These are phyloP conservation scores for Tetrao urogallus DNA, from an alignment of 2,113 vertebrate genomes.

Conservation along the genomic window DNA sequence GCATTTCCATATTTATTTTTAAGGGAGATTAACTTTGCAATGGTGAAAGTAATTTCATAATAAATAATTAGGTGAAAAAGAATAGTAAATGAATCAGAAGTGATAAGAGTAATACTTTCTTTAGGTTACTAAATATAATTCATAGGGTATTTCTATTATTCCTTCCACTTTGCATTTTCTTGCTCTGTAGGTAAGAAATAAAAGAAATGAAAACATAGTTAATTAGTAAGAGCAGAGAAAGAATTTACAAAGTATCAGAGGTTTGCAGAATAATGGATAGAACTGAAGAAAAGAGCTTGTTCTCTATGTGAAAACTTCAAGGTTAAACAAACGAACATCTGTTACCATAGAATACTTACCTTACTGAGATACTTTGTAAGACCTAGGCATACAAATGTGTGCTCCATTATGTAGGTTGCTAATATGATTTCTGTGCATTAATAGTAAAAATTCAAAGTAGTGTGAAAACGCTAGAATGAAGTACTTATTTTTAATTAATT, in stretches of 20 bases:
- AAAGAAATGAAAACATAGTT: neutral
- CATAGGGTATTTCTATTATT: neutral
- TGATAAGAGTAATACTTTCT: neutral
- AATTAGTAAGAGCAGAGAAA: neutral
- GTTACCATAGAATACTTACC: neutral
- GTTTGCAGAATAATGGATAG: neutral
- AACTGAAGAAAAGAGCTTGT: neutral
- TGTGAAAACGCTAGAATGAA: neutral
- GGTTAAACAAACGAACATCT: neutral
- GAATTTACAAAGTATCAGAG: neutral
- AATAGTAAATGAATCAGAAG: neutral
- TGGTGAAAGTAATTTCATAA: neutral
- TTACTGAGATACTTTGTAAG: neutral
- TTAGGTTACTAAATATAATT: neutral
- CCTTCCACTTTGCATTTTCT: neutral
- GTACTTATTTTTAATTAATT: neutral
- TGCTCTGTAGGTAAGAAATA: neutral
- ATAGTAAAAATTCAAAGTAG: neutral
- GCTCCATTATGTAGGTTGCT: neutral
- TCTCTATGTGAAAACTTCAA: constrained; percentile 1
- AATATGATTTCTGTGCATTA: neutral
- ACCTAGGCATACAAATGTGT: neutral
- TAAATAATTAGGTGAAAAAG: neutral
- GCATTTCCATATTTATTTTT: constrained; percentile 56
- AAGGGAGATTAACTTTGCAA: constrained; percentile 35